Base-by-base conservation (phyloP, 2,797 vertebrate species). In the Amniataba percoides region DNA sequence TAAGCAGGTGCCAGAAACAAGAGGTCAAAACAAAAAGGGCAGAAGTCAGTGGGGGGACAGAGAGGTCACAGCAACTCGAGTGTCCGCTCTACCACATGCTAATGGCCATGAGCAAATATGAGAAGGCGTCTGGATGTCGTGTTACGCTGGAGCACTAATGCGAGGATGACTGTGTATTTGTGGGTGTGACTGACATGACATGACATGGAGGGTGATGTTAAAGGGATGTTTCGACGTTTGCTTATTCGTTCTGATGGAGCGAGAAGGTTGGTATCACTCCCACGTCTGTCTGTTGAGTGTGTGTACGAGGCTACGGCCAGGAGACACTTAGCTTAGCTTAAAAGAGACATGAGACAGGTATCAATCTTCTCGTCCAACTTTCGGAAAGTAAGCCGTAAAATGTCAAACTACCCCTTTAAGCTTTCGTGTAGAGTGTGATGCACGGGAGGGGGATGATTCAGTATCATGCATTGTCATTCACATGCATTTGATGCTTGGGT, bases 1-100 rank as follows among this genome's bases (percentile, higher is more conserved):
- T 94, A 93, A 94, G 91, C 95, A 94, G 95, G 94, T 94, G 90
- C 87, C 94, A 95, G 87, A 94, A 82, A 93, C 83, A 91, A 36
- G 69, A 91, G 78, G 90, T 94, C 88, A 92, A 87, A 31, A n/a
- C n/a, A n/a, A 31, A 31, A 78, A 85, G 71, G 85, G 39, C 62
- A 71, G 58, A 87, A 76, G 72, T 88, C 71, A 92, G 77, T 58
- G 71, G 80, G 72, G 64, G 81, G 78, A 84, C 74, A 88, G 82
- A 68, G 82, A 87, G 58, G 80, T 90, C 87, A 75, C 70, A 25
- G 87, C 83, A 87, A 87, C 88, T 88, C 83, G 77, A 78, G 62
- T 73, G 89, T 88, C 85, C 84, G 56, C 39, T 75, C 88, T 85
- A 89, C 71, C 31, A 67, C 78, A 65, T 81, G 62, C 76, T 84